Evolutionary conservation across 2,113 vertebrate species (phyloP).

Genomic region (Lampris incognitus): DNA sequence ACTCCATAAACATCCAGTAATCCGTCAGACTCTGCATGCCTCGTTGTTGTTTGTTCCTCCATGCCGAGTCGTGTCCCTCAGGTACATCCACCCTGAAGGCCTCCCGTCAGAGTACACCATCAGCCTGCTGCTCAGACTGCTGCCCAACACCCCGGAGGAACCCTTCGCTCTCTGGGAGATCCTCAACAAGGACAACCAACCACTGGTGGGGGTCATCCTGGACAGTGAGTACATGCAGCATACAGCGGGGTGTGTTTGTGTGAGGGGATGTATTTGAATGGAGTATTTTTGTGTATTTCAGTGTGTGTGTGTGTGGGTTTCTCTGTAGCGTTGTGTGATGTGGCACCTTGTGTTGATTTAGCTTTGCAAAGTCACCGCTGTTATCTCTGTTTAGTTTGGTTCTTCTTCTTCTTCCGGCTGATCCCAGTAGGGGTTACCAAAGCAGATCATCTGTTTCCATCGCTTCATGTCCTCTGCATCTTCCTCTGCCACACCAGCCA

Average conservation of each 20-base stretch:
- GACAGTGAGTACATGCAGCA: slow-evolving; percentile 87
- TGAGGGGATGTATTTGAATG: not conserved
- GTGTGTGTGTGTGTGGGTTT: slow-evolving; percentile 5
- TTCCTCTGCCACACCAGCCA: too few species aligned
- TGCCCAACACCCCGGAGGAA: slow-evolving; percentile 91
- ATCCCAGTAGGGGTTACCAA: too few species aligned
- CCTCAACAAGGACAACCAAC: slow-evolving; percentile 90
- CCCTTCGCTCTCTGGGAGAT: slow-evolving; percentile 98
- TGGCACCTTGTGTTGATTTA: too few species aligned
- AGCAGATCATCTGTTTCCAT: too few species aligned
- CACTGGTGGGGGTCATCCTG: slow-evolving; percentile 94
- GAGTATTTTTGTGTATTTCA: not conserved
- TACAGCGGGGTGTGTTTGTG: not conserved
- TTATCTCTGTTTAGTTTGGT: too few species aligned
- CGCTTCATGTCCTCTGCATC: too few species aligned
- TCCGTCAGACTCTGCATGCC: too few species aligned
- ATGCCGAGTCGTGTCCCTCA: slow-evolving; percentile 54
- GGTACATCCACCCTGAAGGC: slow-evolving; percentile 93
- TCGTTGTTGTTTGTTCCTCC: not conserved
- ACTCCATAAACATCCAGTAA: too few species aligned
- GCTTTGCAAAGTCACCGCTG: too few species aligned
- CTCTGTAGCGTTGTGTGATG: not conserved
- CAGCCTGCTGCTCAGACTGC: slow-evolving; percentile 91
- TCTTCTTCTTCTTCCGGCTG: too few species aligned
- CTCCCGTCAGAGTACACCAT: slow-evolving; percentile 96